Evolutionary conservation across 2,797 vertebrate species (phyloP), one percentile per base, ranked within the genome.

Genomic region (Rhinoraja longicauda): DNA sequence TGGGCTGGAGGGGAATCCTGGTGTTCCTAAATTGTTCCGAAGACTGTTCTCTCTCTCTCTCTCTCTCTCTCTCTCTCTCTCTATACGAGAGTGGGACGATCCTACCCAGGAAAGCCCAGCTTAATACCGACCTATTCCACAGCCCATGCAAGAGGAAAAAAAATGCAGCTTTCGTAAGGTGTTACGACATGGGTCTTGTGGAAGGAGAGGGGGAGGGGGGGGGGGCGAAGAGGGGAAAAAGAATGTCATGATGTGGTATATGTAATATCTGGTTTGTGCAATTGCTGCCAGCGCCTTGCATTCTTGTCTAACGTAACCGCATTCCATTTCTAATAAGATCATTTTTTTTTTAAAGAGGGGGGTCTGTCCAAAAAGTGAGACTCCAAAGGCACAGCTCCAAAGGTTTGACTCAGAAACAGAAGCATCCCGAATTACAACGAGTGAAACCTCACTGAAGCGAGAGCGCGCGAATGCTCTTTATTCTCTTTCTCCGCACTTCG

Each of bases 81-180:
- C 29, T 32, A 4, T 21, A 62, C 9, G 59, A 67, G 62, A 88
- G n/a, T 88, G 59, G 59, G 62, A 36, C 84, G 84, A 36, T 88
- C n/a, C 84, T 64, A 36, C 8, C 29, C 21, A 36, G 84, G 84
- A 64, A 88, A 88, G 59, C 84, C 59, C 62, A 10, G 62, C 59
- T 88, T 88, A 88, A 88, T 88, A 88, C 84, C 64, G 53, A 67
- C 59, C 84, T 67, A 88, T 88, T 88, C 84, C 21, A 26, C 32
- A 88, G 57, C 84, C 84, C 29, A 36, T 88, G 84, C 59, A 88
- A 88, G 32, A 36, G 59, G 84, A 36, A 62, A 88, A 78, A 79
- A 88, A 88, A 84, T 84, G 84, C 84, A 64, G 84, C 84, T 75
- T 92, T 92, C 90, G 90, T 92, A 92, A 92, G 39, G 67, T 72